Evolutionary conservation across 92 coral and sea anemone species (phyloP), one percentile per base, ranked within the genome.

Genomic region (Actinostola sp.): DNA sequence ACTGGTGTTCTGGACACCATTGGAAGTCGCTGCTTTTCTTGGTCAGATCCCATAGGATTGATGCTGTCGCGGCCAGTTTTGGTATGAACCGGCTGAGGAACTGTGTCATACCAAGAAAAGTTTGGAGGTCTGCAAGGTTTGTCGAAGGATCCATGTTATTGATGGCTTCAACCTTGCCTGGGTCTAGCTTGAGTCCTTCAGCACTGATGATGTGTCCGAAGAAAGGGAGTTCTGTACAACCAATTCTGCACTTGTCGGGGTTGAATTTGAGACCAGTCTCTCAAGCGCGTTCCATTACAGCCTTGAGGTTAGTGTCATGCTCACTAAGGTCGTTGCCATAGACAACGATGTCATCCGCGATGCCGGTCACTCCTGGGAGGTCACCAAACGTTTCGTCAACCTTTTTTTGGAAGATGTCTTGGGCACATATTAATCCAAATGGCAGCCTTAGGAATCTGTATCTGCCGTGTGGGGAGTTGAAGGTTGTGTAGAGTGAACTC

Each of bases 31-130:
- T 78, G 64, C 58, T 61, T 51, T 59, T 72, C 84, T 77, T 84
- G 45, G 84, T 78, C 54, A 78, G 80, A 66, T 81, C 92, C 87
- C 79, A 76, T 20, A 87, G 83, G 90, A 8, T 57, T 35, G 86
- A 79, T 63, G 81, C 63, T 1, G 21, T 33, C 4, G 84, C 61
- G 21, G 83, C 79, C 0, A 84, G 80, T 49, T 88, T 74, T 27
- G 90, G 88, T 30, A 81, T 61, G 64, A 68, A 84, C 42, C 75
- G 85, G 42, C 84, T n/a, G n/a, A 89, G 90, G 49, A 74, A 89
- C 46, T 84, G 90, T 29, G 70, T 61, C 84, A 89, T 89, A 28
- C 88, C 91, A 19, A 85, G 88, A 70, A 89, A 89, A 52, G 90
- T 78, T 66, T 85, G 90, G 13, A 84, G 74, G 64, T 79, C 89